Conservation (phyloP, 92 coral and sea anemone genomes). For the Porites divaricata region DNA sequence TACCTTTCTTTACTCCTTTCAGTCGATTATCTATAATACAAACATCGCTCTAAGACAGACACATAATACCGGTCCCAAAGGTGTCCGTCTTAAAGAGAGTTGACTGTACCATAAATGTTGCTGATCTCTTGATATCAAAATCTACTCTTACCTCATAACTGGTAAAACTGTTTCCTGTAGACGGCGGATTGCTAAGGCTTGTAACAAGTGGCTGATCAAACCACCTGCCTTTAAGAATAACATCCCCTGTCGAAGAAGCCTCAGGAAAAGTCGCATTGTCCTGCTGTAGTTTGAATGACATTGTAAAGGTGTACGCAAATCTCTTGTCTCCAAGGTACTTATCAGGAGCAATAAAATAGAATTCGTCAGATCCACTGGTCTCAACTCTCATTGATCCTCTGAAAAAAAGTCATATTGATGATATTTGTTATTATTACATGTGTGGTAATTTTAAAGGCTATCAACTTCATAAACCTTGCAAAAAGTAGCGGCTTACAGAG, state of each 20-base stretch:
- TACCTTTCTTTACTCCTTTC: too few relatives aligned
- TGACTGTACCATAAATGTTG: too few relatives aligned
- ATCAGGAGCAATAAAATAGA: slow-evolving; percentile 82
- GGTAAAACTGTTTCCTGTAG: slow-evolving; percentile 21
- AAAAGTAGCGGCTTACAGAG: too few relatives aligned
- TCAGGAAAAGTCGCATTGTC: slow-evolving; percentile 54
- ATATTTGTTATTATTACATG: too few relatives aligned
- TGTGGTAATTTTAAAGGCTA: too few relatives aligned
- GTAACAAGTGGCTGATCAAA: slow-evolving; percentile 73
- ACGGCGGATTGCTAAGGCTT: slow-evolving; percentile 65
- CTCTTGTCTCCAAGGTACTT: slow-evolving; percentile 80
- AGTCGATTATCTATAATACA: too few relatives aligned
- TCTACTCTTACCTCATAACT: slow-evolving; percentile 65
- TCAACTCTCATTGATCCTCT: slow-evolving; percentile 66
- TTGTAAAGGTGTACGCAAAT: slow-evolving; percentile 75
- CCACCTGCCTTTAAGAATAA: slow-evolving; percentile 80
- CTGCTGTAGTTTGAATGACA: slow-evolving; percentile 75
- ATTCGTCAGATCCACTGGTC: slow-evolving; percentile 43
- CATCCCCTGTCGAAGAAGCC: slow-evolving; percentile 77
- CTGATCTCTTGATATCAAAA: too few relatives aligned
- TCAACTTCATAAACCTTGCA: too few relatives aligned
- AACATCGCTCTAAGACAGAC: too few relatives aligned
- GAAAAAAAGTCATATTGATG: neutral
- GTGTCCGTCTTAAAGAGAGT: too few relatives aligned
- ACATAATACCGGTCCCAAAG: too few relatives aligned